Evolutionary conservation across 2,888 invertebrate genomes (phyloP).

Genomic region (Boloria euphrosyne): DNA sequence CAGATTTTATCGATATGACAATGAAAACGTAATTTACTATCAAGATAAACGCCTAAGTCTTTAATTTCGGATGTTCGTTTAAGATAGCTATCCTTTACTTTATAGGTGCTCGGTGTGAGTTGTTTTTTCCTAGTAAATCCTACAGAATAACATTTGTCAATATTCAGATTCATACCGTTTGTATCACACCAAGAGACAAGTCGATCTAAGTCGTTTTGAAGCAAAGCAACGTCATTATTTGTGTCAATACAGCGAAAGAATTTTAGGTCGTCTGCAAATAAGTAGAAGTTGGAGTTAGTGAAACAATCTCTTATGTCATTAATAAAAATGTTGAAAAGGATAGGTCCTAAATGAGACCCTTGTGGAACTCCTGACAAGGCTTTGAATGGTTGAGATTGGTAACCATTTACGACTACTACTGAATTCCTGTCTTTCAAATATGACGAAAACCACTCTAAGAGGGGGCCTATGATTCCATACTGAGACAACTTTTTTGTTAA

Average conservation of each 20-base stretch:
- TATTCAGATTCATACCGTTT: no score
- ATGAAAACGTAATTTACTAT: no score
- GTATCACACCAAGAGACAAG: no score
- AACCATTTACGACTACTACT: constrained; percentile 29
- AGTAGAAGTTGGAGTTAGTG: constrained; percentile 9
- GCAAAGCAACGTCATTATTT: constrained; percentile 13
- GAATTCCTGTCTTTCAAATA: constrained; percentile 24
- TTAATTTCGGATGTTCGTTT: no score
- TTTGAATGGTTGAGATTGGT: constrained; percentile 9
- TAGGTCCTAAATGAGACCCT: constrained; percentile 37
- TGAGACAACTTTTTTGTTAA: constrained; percentile 26
- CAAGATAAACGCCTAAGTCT: no score
- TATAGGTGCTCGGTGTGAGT: no score
- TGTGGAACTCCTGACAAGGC: constrained; percentile 32
- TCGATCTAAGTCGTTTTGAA: constrained; percentile 30
- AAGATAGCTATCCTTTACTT: no score
- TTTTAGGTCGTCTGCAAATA: constrained; percentile 31
- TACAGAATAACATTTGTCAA: no score
- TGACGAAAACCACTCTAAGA: constrained; percentile 29
- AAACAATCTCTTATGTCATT: constrained; percentile 26
- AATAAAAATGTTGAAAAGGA: constrained; percentile 33
- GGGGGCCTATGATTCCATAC: constrained; percentile 29
- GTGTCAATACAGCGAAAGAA: constrained; percentile 16
- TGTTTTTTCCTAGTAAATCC: no score
- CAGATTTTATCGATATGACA: no score